A percentile compares a stretch with the other conserved stretches of the same genome.
Evolutionary conservation across 2,888 invertebrate genomes (phyloP).

Genomic region (Amiota communis): DNA sequence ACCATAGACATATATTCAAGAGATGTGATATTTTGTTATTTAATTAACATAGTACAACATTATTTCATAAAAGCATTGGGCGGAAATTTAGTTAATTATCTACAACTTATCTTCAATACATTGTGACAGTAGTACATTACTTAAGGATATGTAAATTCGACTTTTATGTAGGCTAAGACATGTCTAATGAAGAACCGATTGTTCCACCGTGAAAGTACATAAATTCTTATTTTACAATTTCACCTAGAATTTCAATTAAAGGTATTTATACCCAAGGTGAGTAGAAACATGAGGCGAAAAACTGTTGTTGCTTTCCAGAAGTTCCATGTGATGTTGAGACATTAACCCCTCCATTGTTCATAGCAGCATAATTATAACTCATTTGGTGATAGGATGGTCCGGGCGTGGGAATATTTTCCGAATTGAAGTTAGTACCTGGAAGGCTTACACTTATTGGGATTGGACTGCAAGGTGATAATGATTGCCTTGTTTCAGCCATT

Average conservation of each 20-base stretch:
- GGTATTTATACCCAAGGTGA: conserved; percentile 67
- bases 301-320: conserved; percentile 67
- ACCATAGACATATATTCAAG: no score
- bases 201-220: neutral
- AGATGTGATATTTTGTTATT: no score
- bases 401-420: conserved; percentile 45
- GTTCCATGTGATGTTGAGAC: conserved; percentile 42
- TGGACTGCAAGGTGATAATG: conserved; percentile 79
- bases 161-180: conserved; percentile 35
- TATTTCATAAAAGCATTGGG: conserved; percentile 7
- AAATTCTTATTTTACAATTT: no score
- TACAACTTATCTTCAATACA: neutral
- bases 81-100: conserved; percentile 10
- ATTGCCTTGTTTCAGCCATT: conserved; percentile 73
- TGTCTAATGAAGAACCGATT: neutral
- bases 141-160: conserved; percentile 61
- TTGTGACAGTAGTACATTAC: conserved; percentile 18
- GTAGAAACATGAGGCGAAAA: conserved; percentile 70
- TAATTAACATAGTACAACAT: no score
- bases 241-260: neutral
- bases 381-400: conserved; percentile 57
- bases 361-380: conserved; percentile 64
- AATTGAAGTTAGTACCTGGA: conserved; percentile 36
- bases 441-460: conserved; percentile 72
- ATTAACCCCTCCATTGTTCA: conserved; percentile 39